These are phyloP conservation scores for Mus pahari DNA, from an alignment of 2,113 vertebrate species.

Conservation along the genomic window DNA sequence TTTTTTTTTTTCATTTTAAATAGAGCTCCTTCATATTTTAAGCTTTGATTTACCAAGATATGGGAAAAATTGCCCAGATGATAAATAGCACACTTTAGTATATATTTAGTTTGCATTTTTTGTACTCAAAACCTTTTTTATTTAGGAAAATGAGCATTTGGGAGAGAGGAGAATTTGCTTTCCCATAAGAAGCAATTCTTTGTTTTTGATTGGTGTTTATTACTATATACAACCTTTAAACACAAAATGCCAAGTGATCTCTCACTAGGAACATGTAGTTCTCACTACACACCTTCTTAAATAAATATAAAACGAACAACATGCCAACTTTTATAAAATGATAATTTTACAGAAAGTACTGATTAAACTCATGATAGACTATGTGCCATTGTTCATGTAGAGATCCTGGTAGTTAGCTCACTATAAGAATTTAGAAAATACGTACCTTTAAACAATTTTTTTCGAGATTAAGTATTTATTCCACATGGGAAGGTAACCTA, in stretches of 20 bases:
- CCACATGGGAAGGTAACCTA: neutral
- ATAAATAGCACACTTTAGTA: neutral
- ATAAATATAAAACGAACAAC: neutral
- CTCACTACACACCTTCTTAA: neutral
- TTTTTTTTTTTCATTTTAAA: neutral
- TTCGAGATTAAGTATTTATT: neutral
- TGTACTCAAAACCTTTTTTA: neutral
- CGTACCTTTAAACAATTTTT: neutral
- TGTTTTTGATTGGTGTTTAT: neutral
- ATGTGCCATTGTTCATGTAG: neutral
- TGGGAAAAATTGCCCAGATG: neutral
- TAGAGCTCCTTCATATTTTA: neutral
- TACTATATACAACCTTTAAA: neutral
- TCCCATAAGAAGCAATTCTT: neutral
- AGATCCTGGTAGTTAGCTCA: neutral
- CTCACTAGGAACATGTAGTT: neutral
- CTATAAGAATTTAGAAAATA: neutral
- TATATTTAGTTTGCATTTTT: neutral
- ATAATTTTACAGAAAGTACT: constrained; percentile 4
- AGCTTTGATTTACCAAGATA: neutral
- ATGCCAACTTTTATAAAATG: neutral
- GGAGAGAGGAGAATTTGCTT: neutral
- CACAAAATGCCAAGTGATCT: neutral
- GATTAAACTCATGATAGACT: neutral
- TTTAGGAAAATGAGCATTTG: neutral